These are phyloP conservation scores for Ciconia stormi DNA, from an alignment of 2,113 vertebrate genomes.

Conservation along the genomic window DNA sequence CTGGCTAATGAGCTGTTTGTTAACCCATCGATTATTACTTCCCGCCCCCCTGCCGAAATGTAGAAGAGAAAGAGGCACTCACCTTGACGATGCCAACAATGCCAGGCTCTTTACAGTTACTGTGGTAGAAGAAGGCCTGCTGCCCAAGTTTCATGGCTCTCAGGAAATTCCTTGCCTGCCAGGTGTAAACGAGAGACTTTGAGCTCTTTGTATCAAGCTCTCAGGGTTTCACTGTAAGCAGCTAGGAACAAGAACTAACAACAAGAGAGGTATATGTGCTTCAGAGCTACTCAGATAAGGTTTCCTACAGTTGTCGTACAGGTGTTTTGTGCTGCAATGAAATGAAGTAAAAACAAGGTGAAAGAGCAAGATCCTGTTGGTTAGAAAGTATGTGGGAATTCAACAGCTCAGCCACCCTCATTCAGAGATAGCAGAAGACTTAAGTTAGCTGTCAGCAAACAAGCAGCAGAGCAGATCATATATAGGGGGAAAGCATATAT, in stretches of 20 bases:
- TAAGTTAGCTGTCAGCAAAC: neutral
- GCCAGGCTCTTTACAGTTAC: slow-evolving; percentile 95
- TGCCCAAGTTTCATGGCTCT: slow-evolving; percentile 89
- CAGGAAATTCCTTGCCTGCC: slow-evolving; percentile 94
- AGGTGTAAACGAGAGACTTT: neutral
- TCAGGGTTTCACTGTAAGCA: neutral
- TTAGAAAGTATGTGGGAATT: neutral
- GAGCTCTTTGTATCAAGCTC: neutral
- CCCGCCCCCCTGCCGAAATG: neutral
- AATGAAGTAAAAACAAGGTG: neutral
- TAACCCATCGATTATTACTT: neutral
- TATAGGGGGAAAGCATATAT: rapidly evolving
- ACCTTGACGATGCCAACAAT: slow-evolving; percentile 90
- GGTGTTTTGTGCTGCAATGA: neutral
- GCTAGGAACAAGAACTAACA: neutral
- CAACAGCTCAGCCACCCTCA: neutral
- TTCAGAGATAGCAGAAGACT: neutral
- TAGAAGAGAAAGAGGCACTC: neutral
- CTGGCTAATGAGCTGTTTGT: neutral
- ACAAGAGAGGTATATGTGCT: neutral
- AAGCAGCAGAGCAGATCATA: neutral
- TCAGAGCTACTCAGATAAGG: neutral
- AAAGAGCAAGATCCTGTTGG: neutral
- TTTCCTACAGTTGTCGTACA: neutral
- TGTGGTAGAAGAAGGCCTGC: slow-evolving; percentile 95